Conservation (phyloP, 2,113 vertebrate species). For the Plestiodon gilberti region DNA sequence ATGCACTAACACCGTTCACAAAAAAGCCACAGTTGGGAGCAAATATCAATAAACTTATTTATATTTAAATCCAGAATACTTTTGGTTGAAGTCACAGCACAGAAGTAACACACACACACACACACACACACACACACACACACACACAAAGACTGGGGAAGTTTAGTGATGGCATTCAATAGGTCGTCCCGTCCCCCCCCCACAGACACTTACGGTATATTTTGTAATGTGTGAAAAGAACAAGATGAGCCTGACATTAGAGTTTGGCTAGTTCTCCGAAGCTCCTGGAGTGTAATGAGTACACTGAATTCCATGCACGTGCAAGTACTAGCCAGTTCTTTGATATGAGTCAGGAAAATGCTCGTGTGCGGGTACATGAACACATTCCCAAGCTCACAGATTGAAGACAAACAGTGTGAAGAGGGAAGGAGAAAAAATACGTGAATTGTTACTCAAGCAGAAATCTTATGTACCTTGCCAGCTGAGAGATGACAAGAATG, state of each 20-base stretch:
- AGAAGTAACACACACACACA: not conserved
- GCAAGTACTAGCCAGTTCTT: not conserved
- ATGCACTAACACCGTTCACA: not conserved
- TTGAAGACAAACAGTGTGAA: not conserved
- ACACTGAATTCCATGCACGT: not conserved
- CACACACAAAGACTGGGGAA: not conserved
- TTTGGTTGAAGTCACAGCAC: not conserved
- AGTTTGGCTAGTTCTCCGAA: not conserved
- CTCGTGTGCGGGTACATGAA: too few species aligned
- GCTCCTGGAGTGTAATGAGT: not conserved
- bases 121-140: not conserved
- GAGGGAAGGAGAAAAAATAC: not conserved
- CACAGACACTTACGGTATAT: too few species aligned
- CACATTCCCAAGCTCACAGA: not conserved
- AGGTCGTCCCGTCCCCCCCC: not conserved
- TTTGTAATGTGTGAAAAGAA: not conserved
- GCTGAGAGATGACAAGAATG: slow-evolving; percentile 83
- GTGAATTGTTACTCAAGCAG: not conserved
- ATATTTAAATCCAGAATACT: not conserved
- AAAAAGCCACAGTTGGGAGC: not conserved
- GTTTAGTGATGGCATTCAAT: too few species aligned
- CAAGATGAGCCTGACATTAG: not conserved
- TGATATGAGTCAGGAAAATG: not conserved
- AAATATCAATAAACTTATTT: not conserved
- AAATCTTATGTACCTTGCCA: slow-evolving; percentile 79